These are phyloP conservation scores for Macrosoma leucophasiata DNA, from an alignment of 2,888 invertebrate genomes.

Conservation along the genomic window DNA sequence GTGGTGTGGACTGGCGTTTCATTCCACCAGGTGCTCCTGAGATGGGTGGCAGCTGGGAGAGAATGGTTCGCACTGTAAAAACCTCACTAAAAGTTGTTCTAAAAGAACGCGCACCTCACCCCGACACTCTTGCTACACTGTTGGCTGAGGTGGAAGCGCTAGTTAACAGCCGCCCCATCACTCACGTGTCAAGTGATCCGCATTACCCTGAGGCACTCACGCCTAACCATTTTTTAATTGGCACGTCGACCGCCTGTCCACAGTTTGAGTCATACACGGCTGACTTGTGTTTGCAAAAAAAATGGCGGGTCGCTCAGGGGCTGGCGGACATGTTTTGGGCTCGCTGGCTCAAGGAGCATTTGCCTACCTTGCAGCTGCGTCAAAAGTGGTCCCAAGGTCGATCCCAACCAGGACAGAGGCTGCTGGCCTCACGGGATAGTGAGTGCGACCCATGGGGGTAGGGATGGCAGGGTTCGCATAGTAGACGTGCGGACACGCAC, in stretches of 20 bases:
- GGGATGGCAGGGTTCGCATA: conserved; percentile 8
- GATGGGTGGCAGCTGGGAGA: conserved; percentile 22
- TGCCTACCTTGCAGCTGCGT: conserved; percentile 14
- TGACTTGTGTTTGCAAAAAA: conserved; percentile 28
- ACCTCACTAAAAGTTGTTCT: conserved; percentile 13
- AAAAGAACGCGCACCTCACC: conserved; percentile 15
- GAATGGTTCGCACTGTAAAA: conserved; percentile 18
- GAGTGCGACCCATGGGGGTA: conserved; percentile 9
- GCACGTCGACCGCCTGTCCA: conserved; percentile 18
- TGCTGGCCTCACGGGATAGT: conserved; percentile 11
- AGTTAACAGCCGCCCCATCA: conserved; percentile 40
- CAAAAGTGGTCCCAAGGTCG: conserved; percentile 11
- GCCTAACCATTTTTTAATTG: conserved; percentile 34
- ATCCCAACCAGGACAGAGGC: conserved; percentile 7
- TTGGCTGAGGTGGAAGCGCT: conserved; percentile 16
- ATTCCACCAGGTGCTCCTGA: conserved; percentile 19
- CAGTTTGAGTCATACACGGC: conserved; percentile 22
- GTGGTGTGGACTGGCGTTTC: conserved; percentile 19
- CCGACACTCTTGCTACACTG: conserved; percentile 14
- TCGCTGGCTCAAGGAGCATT: conserved; percentile 27
- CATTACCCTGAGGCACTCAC: conserved; percentile 31
- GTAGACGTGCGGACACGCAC: conserved; percentile 15
- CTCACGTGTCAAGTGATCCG: conserved; percentile 31
- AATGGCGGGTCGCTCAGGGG: conserved; percentile 24
- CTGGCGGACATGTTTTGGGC: conserved; percentile 29